Base-by-base conservation (phyloP, 2,888 invertebrate species). In the Omphaloscelis lunosa region DNA sequence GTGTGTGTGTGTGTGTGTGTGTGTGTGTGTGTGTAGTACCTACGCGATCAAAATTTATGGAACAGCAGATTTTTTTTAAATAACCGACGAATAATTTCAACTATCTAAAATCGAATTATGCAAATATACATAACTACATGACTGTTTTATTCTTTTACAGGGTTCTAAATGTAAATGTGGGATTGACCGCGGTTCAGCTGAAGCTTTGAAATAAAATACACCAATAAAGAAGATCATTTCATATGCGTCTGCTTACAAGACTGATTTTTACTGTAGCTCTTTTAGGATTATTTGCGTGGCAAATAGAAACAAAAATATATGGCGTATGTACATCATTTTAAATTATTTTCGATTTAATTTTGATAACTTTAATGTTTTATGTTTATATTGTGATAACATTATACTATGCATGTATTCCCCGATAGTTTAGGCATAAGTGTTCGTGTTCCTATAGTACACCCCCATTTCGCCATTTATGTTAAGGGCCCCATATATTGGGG, bases 251-350 rank as follows among this genome's bases (percentile, higher is more conserved):
- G 1, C 41, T 6, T 20, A 65, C 15, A 59, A 68, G 5, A 41
- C 7, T 74, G 39, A 6, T 71, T 65, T 5, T 82, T 12, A 12
- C n/a, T 29, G 51, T 34, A 59, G n/a, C 5, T 20, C 1, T 72
- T 72, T 45, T 85, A 8, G 20, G n/a, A 56, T 51, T 70, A 29
- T 45, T 67, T 17, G 0, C 8, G 0, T 8, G 34, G 23, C 53
- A 68, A 59, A 75, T 67, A 41, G 41, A 68, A 72, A n/a, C 71
- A 9, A 63, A 45, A 56, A 41, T 5, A 7, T 63, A 73, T 61
- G 69, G 59, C 6, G 85, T 84, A 70, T 15, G 77, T 81, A 70
- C 53, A 61, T 15, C 23, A 15, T 69, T 39, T 69, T 65, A 45
- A 65, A 5, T 56, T 11, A n/a, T 48, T 27, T 41, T 2, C 11